A percentile compares a stretch with the other conserved stretches of the same genome.
Evolutionary conservation across 2,797 vertebrate species (phyloP).

Genomic region (Pagetopsis macropterus): DNA sequence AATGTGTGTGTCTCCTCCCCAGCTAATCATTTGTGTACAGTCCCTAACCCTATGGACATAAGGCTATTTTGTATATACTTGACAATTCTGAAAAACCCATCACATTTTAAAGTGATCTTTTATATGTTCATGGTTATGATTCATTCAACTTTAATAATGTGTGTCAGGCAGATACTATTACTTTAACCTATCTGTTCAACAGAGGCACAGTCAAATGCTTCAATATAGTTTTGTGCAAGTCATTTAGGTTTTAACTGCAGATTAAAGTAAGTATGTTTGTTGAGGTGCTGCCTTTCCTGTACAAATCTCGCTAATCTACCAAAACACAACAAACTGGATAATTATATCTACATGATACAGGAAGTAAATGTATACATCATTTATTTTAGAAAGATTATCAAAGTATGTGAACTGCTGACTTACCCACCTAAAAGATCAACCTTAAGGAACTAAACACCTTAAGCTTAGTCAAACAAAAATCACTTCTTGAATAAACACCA

Average conservation of each 20-base stretch:
- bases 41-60: not conserved
- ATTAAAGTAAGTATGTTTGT: not conserved
- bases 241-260: too few relatives aligned
- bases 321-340: not conserved
- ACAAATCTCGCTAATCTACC: not conserved
- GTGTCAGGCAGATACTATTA: not conserved
- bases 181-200: not conserved
- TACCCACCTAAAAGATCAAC: not conserved
- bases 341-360: not conserved
- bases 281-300: not conserved
- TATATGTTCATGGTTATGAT: not conserved
- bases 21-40: not conserved
- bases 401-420: not conserved
- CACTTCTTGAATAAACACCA: not conserved
- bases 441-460: not conserved
- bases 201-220: not conserved
- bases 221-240: too few relatives aligned
- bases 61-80: not conserved
- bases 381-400: constrained; percentile 1
- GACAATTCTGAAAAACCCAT: not conserved
- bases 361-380: not conserved
- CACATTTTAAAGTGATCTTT: too few relatives aligned
- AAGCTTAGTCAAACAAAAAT: not conserved
- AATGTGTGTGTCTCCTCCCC: not conserved
- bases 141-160: not conserved